phyloP scores from a whole-genome alignment of 92 coral and sea anemone species.

The Parazoanthus atlanticus region DNA sequence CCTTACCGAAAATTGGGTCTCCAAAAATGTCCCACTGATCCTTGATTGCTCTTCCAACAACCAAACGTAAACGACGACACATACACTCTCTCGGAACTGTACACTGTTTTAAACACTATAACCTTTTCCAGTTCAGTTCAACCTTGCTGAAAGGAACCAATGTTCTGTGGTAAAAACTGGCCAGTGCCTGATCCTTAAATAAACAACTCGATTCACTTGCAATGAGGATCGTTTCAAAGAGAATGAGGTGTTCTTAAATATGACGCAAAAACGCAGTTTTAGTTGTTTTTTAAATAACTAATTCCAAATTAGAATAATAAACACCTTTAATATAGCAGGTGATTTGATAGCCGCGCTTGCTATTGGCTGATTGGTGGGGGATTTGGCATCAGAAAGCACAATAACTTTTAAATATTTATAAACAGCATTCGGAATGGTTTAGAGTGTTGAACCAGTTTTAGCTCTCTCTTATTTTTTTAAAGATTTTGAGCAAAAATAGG shows the following conservation, averaged over 20 bases:
- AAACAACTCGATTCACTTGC: not conserved
- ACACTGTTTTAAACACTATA: no score
- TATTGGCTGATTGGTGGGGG: not conserved
- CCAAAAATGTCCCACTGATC: not conserved
- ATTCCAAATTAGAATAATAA: slow-evolving; percentile 27
- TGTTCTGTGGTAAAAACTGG: not conserved
- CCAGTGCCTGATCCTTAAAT: not conserved
- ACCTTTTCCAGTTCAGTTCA: not conserved
- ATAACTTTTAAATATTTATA: no score
- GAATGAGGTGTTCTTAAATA: slow-evolving; percentile 5
- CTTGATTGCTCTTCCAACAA: not conserved
- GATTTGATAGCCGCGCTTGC: slow-evolving; percentile 6
- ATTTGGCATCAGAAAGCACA: not conserved
- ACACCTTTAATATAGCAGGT: slow-evolving; percentile 21
- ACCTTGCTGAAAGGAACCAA: not conserved
- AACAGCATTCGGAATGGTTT: not conserved
- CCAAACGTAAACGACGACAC: not conserved
- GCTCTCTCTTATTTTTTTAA: no score
- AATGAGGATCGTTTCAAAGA: not conserved
- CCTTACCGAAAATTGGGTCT: not conserved
- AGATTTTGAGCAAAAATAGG: not conserved
- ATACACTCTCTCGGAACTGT: not conserved
- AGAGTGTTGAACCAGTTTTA: not conserved
- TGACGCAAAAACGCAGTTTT: not conserved
- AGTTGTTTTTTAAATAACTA: not conserved